Percentiles rank a stretch among this genome's conserved stretches.
These are phyloP conservation scores for Oncorhynchus gorbuscha DNA, from an alignment of 2,113 vertebrate genomes.

Conservation along the genomic window DNA sequence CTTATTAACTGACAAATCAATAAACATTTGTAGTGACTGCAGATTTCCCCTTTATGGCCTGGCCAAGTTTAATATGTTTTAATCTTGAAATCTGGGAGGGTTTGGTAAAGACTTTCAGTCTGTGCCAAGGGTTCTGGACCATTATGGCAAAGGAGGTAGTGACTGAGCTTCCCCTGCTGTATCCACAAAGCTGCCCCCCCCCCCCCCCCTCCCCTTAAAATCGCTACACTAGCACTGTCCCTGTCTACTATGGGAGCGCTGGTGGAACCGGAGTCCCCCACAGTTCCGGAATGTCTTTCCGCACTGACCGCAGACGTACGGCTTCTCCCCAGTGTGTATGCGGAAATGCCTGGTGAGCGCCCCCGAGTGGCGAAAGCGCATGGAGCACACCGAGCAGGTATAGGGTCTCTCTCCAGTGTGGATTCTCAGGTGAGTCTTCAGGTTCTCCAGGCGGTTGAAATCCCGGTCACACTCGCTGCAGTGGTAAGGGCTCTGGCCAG, in stretches of 20 bases:
- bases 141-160: neutral
- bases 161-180: too few relatives aligned
- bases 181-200: neutral
- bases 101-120: too few relatives aligned
- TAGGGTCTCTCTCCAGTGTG: constrained; percentile 74
- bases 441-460: constrained; percentile 75
- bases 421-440: constrained; percentile 74
- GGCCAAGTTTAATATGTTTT: neutral
- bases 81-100: neutral
- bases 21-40: too few relatives aligned
- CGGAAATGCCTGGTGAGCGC: constrained; percentile 72
- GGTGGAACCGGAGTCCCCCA: constrained; percentile 72
- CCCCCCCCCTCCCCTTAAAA: neutral
- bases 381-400: constrained; percentile 68
- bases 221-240: constrained; percentile 22
- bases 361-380: constrained; percentile 73
- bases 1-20: too few relatives aligned
- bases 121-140: too few relatives aligned
- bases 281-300: constrained; percentile 73
- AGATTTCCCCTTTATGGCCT: neutral
- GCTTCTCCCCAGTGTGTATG: constrained; percentile 76
- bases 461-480: constrained; percentile 68
- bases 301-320: constrained; percentile 69
- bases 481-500: constrained; percentile 70
- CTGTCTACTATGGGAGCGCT: constrained; percentile 63